Conservation (phyloP, 2,797 vertebrate genomes). For the Chromobotia macracanthus region DNA sequence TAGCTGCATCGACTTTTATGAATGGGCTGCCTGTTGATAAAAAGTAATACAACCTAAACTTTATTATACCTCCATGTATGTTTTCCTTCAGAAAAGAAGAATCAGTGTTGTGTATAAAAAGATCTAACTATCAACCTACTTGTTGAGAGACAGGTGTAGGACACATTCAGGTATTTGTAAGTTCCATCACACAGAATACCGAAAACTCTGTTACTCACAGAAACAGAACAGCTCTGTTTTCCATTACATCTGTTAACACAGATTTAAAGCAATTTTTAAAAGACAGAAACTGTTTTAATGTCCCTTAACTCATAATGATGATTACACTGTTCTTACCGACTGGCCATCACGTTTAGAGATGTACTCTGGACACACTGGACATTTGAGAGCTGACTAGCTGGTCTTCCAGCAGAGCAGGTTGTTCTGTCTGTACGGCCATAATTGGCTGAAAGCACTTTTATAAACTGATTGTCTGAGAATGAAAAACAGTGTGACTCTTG, state of each 20-base stretch:
- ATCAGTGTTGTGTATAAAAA: background rate
- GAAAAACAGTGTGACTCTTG: background rate
- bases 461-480: background rate
- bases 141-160: background rate
- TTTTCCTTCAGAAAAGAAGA: background rate
- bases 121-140: background rate
- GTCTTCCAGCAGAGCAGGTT: background rate
- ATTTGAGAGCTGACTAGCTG: slow-evolving; percentile 15
- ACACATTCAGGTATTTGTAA: slow-evolving; percentile 23
- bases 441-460: slow-evolving; percentile 11
- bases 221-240: background rate
- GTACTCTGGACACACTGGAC: background rate
- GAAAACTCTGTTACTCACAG: background rate
- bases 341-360: background rate
- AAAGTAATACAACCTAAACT: background rate
- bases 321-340: background rate
- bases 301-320: background rate
- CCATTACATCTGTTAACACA: slow-evolving; percentile 26
- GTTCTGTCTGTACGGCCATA: slow-evolving; percentile 9
- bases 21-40: background rate
- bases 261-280: no score
- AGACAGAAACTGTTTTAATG: background rate
- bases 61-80: no score
- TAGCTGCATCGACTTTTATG: slow-evolving; percentile 11
- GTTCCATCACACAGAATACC: slow-evolving; percentile 9